These are phyloP conservation scores for Leptobrachium leishanense DNA, from an alignment of 2,113 vertebrate genomes.

Conservation along the genomic window DNA sequence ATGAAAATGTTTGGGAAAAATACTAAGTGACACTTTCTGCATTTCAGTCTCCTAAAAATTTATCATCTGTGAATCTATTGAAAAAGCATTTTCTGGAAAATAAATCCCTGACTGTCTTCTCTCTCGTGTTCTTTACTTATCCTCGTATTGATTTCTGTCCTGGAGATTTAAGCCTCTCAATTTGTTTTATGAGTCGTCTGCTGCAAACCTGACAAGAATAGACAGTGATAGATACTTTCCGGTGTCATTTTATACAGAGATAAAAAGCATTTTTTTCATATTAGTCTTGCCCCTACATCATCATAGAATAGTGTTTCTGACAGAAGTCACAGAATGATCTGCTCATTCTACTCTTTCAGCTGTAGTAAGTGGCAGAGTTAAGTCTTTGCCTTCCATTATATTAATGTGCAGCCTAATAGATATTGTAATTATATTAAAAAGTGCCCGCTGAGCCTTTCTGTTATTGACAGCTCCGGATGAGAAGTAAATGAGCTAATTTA, in stretches of 20 bases:
- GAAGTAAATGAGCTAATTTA: neutral
- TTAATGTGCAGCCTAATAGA: conserved; percentile 38
- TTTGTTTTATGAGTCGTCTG: conserved; percentile 64
- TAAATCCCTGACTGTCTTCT: conserved; percentile 65
- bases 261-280: conserved; percentile 63
- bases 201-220: conserved; percentile 56
- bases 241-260: conserved; percentile 59
- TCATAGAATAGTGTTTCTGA: conserved; percentile 53
- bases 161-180: conserved; percentile 63
- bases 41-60: conserved; percentile 56
- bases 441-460: neutral
- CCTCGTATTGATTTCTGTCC: conserved; percentile 66
- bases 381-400: conserved; percentile 20
- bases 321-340: conserved; percentile 43
- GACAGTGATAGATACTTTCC: conserved; percentile 58
- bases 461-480: neutral
- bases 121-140: conserved; percentile 65
- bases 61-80: conserved; percentile 65
- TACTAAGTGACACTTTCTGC: conserved; percentile 57
- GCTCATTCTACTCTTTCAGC: conserved; percentile 34
- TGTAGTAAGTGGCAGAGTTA: conserved; percentile 37
- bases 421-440: conserved; percentile 14
- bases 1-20: conserved; percentile 47
- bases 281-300: conserved; percentile 55
- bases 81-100: conserved; percentile 66